Conservation (phyloP, 1,140 invertebrate species). For the Yoshiicerus persimilis region DNA sequence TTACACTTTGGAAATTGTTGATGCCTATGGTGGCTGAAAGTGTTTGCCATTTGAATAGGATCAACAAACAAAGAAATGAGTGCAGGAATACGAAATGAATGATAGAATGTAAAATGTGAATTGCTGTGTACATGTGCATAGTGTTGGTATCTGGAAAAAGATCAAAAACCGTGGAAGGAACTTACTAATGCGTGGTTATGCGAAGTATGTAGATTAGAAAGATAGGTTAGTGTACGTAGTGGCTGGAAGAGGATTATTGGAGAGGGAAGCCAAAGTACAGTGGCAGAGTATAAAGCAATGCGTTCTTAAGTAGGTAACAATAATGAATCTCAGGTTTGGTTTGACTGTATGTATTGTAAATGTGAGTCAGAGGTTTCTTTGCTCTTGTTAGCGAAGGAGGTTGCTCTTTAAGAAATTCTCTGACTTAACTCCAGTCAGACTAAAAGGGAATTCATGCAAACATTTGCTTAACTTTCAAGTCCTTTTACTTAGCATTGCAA, state of each 20-base stretch:
- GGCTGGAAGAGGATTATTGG: not conserved
- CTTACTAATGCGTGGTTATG: not conserved
- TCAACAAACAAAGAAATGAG: not conserved
- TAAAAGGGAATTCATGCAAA: constrained; percentile 20
- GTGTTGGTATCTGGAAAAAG: not conserved
- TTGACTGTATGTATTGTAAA: not conserved
- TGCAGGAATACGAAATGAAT: not conserved
- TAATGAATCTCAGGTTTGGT: not conserved
- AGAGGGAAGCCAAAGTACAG: not conserved
- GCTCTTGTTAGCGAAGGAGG: not conserved
- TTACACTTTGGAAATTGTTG: not conserved
- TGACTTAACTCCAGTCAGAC: not conserved
- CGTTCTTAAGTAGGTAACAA: not conserved
- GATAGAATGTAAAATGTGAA: not conserved
- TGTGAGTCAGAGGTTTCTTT: not conserved
- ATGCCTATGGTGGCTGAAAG: not conserved
- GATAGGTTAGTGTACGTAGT: not conserved
- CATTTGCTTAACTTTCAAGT: constrained; percentile 22
- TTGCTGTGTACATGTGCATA: not conserved
- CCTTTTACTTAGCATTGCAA: not conserved
- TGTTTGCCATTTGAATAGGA: not conserved
- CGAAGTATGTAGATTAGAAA: not conserved
- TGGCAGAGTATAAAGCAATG: too few relatives aligned
- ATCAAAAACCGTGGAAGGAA: not conserved
- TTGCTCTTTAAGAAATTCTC: constrained; percentile 9